Evolutionary conservation across 2,888 invertebrate genomes (phyloP).

Genomic region (Dasypogon diadema): DNA sequence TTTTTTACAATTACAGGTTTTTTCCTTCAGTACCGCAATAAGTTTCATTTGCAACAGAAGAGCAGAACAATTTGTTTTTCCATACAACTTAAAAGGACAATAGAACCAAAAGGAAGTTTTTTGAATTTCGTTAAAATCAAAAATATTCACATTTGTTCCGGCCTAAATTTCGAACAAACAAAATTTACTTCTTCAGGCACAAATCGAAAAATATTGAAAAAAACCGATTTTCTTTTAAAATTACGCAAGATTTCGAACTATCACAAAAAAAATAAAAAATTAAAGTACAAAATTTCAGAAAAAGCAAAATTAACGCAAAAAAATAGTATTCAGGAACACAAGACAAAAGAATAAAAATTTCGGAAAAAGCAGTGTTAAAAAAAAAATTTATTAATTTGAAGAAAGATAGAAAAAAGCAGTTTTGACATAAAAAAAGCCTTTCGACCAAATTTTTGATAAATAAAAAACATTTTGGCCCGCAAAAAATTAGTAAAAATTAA

Average conservation of each 20-base stretch:
- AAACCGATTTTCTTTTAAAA: not conserved
- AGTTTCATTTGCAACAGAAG: conserved; percentile 36
- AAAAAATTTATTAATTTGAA: not conserved
- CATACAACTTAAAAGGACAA: conserved; percentile 5
- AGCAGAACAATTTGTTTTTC: conserved; percentile 32
- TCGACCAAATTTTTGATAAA: not conserved
- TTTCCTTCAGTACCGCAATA: conserved; percentile 41
- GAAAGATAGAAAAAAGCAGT: conserved; percentile 6
- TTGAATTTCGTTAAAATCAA: not conserved
- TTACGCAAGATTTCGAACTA: not conserved
- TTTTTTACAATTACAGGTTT: conserved; percentile 15
- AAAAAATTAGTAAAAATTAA: not conserved
- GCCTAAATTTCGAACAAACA: conserved; percentile 3
- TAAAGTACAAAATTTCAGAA: conserved; percentile 19
- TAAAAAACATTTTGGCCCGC: not conserved
- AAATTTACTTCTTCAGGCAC: conserved; percentile 6
- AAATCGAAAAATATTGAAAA: not conserved
- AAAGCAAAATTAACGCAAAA: conserved; percentile 1
- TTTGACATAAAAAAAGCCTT: not conserved
- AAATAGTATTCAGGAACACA: conserved; percentile 28
- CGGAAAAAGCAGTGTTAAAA: not conserved
- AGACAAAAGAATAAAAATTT: conserved; percentile 5
- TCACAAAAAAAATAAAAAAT: conserved; percentile 4
- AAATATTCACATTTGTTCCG: too few relatives aligned
- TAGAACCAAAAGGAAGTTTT: conserved; percentile 21